Evolutionary conservation across 2,888 invertebrate genomes (phyloP), one percentile per base, ranked within the genome.

Genomic region (Campoletis raptor): DNA sequence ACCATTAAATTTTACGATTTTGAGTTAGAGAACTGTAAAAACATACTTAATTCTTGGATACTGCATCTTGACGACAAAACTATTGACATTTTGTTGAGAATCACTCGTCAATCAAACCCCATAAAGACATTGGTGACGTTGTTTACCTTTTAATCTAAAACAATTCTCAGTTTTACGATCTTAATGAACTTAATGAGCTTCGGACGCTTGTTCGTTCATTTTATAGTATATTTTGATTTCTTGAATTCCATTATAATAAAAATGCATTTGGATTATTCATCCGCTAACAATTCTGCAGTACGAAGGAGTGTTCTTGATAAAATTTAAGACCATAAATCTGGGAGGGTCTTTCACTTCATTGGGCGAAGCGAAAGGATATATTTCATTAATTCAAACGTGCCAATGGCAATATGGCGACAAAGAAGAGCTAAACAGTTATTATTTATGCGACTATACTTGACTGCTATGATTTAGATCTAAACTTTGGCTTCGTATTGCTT

Each of bases 361-460:
- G 85, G 80, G 74, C 81, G 91, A 91, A 92, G 89, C 42, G 69
- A 88, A 42, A 52, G 52, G 24, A 89, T 88, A 87, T 86, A 87
- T 88, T 85, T 78, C 73, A 83, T 85, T 86, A 83, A 87, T 52
- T 87, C 81, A 87, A 83, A 89, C 88, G 89, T 88, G 69, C 79
- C 73, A 48, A 74, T 82, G 87, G 90, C 86, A 89, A 86, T 87
- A 87, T 89, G 90, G 90, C 91, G 91, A 92, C 92, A 91, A 92
- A 91, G 90, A 89, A 80, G 57, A 36, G 87, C 91, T 93, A 92
- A 93, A 91, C 92, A 90, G 92, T 93, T 93, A 93, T 93, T 93
- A 93, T 93, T 93, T 93, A 93, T 93, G 92, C 90, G 90, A 90
- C n/a, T n/a, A 91, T 91, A 90, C 64, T 79, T 79, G 52, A n/a